phyloP scores from a whole-genome alignment of 2,888 invertebrate genomes.

The Gymnosoma rotundatum region DNA sequence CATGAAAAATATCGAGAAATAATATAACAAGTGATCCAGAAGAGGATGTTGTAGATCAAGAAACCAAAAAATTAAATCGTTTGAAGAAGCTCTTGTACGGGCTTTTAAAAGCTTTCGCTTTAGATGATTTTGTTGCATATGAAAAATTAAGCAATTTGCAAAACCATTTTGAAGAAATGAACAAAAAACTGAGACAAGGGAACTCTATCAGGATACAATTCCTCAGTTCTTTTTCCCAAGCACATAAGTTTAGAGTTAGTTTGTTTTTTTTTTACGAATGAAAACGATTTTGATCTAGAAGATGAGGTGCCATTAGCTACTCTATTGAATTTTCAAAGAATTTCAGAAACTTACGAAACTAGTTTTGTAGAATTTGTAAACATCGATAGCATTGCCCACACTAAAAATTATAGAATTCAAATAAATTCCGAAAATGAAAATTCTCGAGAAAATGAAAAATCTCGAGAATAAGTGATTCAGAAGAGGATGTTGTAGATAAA shows the following conservation, averaged over 20 bases:
- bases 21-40: background rate
- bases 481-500: too few relatives aligned
- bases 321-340: slow-evolving; percentile 19
- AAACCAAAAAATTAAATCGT: slow-evolving; percentile 22
- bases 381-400: slow-evolving; percentile 16
- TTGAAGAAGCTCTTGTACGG: background rate
- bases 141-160: too few relatives aligned
- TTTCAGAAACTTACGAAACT: slow-evolving; percentile 5
- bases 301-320: slow-evolving; percentile 26
- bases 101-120: slow-evolving; percentile 12
- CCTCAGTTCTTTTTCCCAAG: background rate
- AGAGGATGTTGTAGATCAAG: too few relatives aligned
- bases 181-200: slow-evolving; percentile 13
- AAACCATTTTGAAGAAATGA: too few relatives aligned
- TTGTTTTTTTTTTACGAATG: too few relatives aligned
- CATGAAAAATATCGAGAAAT: slow-evolving; percentile 7
- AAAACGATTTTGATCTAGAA: background rate
- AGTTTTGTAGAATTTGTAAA: slow-evolving; percentile 20
- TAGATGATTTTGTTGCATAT: slow-evolving; percentile 23
- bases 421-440: too few relatives aligned
- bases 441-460: too few relatives aligned
- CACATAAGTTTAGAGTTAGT: slow-evolving; percentile 3
- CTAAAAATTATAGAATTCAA: too few relatives aligned
- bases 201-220: slow-evolving; percentile 11
- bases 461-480: slow-evolving; percentile 4